Evolutionary conservation across 92 coral and sea anemone species (phyloP).

Genomic region (Umimayanthus chanpuru): DNA sequence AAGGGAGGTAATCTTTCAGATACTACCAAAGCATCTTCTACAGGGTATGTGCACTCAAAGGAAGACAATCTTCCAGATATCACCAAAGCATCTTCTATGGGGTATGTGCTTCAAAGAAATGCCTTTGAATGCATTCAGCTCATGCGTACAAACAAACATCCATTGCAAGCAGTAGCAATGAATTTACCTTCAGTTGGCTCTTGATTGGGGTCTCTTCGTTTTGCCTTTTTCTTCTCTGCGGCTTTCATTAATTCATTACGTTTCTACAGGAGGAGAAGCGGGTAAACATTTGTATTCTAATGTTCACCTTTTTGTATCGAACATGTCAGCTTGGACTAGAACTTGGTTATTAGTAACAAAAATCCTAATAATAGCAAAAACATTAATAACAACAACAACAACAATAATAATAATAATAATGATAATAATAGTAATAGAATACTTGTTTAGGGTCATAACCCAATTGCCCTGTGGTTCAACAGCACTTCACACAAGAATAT

Average conservation of each 20-base stretch:
- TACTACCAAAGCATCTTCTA: background rate
- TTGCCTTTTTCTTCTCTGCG: slow-evolving; percentile 52
- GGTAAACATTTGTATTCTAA: background rate
- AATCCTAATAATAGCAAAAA: no score
- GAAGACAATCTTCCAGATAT: background rate
- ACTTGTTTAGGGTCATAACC: no score
- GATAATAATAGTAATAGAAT: no score
- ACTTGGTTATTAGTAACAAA: background rate
- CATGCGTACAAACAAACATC: background rate
- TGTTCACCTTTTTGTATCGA: no score
- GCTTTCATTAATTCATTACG: slow-evolving; percentile 47
- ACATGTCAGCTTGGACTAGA: no score
- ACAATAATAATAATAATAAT: no score
- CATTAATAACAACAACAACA: no score
- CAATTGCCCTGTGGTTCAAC: no score
- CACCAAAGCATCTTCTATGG: no score
- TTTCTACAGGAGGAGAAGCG: slow-evolving; percentile 22
- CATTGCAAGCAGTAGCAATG: background rate
- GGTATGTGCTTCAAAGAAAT: background rate
- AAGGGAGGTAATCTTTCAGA: background rate
- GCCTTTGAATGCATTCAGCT: background rate
- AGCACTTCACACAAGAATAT: no score
- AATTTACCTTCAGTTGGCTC: slow-evolving; percentile 62
- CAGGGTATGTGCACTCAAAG: no score
- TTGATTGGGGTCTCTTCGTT: slow-evolving; percentile 44